A percentile compares a stretch with the other conserved stretches of the same genome.
Conservation (phyloP, 2,113 vertebrate species). For the Corythoichthys haematopterus region DNA sequence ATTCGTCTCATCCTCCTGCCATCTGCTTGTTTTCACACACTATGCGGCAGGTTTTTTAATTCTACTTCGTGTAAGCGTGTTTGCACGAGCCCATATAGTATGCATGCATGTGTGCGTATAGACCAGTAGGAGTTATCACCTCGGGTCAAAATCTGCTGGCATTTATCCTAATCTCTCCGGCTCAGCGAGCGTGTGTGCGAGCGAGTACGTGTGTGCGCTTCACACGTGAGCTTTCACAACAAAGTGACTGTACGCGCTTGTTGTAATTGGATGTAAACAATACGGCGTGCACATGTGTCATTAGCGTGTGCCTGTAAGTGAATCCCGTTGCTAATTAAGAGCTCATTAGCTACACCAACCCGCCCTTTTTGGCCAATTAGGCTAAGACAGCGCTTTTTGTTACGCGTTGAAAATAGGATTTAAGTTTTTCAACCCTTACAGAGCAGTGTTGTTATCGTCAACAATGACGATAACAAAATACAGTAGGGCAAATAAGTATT, state of each 20-base stretch:
- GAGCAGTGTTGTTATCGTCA: too few species aligned
- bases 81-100: slow-evolving; percentile 12
- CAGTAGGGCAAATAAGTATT: too few species aligned
- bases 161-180: slow-evolving; percentile 56
- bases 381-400: slow-evolving; percentile 11
- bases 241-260: slow-evolving; percentile 20
- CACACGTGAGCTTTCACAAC: slow-evolving; percentile 37
- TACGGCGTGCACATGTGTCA: slow-evolving; percentile 10
- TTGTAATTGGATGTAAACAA: slow-evolving; percentile 50
- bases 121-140: slow-evolving; percentile 53
- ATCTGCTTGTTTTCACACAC: slow-evolving; percentile 72
- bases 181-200: slow-evolving; percentile 27
- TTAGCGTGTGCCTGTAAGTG: slow-evolving; percentile 24
- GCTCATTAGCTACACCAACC: slow-evolving; percentile 61
- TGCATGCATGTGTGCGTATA: slow-evolving; percentile 1
- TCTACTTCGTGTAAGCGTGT: slow-evolving; percentile 6
- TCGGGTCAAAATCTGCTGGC: slow-evolving; percentile 63
- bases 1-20: slow-evolving; percentile 72
- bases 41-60: slow-evolving; percentile 22
- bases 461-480: too few species aligned
- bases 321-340: slow-evolving; percentile 57
- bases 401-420: too few species aligned
- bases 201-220: not conserved
- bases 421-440: too few species aligned
- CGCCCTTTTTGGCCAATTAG: slow-evolving; percentile 61